These are phyloP conservation scores for Scyliorhinus canicula DNA, from an alignment of 2,797 vertebrate genomes.

Conservation along the genomic window DNA sequence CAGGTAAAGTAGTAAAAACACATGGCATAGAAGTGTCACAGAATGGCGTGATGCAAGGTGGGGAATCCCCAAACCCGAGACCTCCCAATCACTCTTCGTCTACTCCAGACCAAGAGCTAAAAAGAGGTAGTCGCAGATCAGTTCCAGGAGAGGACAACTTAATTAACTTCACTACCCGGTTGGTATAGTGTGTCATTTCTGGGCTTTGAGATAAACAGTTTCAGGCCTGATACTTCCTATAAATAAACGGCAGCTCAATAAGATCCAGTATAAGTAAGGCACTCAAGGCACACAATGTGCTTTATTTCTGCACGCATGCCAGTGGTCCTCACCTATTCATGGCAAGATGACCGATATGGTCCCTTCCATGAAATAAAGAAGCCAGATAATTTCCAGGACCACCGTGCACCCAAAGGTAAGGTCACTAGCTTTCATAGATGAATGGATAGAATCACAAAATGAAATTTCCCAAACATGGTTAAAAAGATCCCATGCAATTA, in stretches of 20 bases:
- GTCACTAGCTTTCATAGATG: background rate
- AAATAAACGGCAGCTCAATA: background rate
- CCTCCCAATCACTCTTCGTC: background rate
- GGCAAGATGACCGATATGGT: background rate
- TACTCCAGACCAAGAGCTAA: background rate
- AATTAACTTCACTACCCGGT: background rate
- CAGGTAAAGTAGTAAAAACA: background rate
- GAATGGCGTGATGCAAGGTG: background rate
- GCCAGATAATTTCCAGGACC: background rate
- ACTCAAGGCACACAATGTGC: background rate
- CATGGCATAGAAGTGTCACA: background rate
- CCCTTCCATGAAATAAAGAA: background rate
- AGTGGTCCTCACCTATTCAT: background rate
- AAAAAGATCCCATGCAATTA: background rate
- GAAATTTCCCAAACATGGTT: background rate
- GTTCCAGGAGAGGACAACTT: background rate
- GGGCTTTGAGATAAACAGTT: background rate
- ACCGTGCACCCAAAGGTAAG: background rate
- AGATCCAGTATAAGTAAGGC: background rate
- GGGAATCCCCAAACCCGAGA: background rate
- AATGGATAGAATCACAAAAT: background rate
- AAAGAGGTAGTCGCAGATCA: background rate
- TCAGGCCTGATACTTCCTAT: background rate
- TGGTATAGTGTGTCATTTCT: background rate
- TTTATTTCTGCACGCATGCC: background rate